Conservation (phyloP, 2,797 vertebrate species). For the Oryzias sinensis region DNA sequence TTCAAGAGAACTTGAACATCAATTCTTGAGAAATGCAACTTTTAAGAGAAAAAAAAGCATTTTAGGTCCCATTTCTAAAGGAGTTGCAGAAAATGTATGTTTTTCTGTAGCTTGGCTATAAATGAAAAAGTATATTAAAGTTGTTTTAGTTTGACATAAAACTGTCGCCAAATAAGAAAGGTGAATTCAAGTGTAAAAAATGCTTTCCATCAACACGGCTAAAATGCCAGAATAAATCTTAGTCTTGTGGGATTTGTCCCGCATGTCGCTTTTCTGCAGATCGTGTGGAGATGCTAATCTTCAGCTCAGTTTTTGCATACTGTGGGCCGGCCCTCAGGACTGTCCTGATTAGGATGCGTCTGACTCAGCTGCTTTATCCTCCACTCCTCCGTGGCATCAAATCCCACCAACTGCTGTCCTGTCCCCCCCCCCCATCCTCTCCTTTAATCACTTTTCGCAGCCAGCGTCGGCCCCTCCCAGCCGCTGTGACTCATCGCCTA, state of each 20-base stretch:
- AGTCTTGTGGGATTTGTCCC: conserved; percentile 11
- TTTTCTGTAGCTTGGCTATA: too few species aligned
- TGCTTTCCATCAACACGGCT: too few species aligned
- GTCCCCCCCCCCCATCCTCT: conserved; percentile 40
- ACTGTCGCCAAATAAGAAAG: too few species aligned
- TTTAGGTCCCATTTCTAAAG: too few species aligned
- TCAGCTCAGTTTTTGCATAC: background rate
- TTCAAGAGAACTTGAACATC: too few species aligned
- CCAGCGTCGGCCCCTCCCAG: conserved; percentile 10
- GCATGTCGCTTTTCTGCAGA: background rate
- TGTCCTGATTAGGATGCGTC: conserved; percentile 10
- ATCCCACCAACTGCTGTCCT: conserved; percentile 42
- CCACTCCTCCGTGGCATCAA: conserved; percentile 9
- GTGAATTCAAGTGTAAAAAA: too few species aligned
- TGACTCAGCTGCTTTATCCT: background rate
- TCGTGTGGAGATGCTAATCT: conserved; percentile 3
- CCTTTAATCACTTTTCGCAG: conserved; percentile 23
- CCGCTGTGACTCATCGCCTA: conserved; percentile 70
- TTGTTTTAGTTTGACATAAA: too few species aligned
- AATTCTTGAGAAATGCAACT: too few species aligned
- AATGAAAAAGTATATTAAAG: too few species aligned
- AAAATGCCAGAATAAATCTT: background rate
- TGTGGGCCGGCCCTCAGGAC: conserved; percentile 1
- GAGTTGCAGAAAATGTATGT: too few species aligned
- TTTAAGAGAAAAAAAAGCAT: too few species aligned